Percentiles rank a stretch among this genome's conserved stretches.
These are phyloP conservation scores for Hypothenemus hampei DNA, from an alignment of 1,140 invertebrate genomes.

Conservation along the genomic window DNA sequence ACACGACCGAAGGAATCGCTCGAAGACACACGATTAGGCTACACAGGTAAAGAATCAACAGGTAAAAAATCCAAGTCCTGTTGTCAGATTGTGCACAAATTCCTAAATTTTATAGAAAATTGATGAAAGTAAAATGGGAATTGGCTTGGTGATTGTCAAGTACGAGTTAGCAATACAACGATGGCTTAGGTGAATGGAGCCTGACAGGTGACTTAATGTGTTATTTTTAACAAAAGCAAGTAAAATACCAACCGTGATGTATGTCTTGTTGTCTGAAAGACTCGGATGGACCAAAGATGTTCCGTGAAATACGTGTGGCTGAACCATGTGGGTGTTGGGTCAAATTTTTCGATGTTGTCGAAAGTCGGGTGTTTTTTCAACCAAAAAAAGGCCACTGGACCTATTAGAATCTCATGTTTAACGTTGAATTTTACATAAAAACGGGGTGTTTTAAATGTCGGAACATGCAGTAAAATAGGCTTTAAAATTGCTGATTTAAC, in stretches of 20 bases:
- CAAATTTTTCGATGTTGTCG: constrained; percentile 1
- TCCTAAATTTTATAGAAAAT: too few relatives aligned
- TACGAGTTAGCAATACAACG: too few relatives aligned
- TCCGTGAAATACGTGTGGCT: not conserved
- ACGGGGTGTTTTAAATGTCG: not conserved
- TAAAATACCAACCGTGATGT: constrained; percentile 9
- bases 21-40: not conserved
- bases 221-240: constrained; percentile 10
- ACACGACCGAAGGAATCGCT: not conserved
- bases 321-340: constrained; percentile 9
- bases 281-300: not conserved
- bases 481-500: not conserved
- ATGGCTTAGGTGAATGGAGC: constrained; percentile 21
- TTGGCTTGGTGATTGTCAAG: too few relatives aligned
- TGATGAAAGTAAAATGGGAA: too few relatives aligned
- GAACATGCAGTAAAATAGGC: not conserved
- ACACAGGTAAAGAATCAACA: constrained; percentile 3
- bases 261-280: constrained; percentile 3
- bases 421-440: too few relatives aligned
- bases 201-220: constrained; percentile 19
- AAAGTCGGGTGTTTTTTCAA: not conserved
- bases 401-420: not conserved
- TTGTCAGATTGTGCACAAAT: not conserved
- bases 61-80: not conserved
- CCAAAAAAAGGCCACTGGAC: not conserved